These are phyloP conservation scores for Habrosyne pyritoides DNA, from an alignment of 2,888 invertebrate species.

Conservation along the genomic window DNA sequence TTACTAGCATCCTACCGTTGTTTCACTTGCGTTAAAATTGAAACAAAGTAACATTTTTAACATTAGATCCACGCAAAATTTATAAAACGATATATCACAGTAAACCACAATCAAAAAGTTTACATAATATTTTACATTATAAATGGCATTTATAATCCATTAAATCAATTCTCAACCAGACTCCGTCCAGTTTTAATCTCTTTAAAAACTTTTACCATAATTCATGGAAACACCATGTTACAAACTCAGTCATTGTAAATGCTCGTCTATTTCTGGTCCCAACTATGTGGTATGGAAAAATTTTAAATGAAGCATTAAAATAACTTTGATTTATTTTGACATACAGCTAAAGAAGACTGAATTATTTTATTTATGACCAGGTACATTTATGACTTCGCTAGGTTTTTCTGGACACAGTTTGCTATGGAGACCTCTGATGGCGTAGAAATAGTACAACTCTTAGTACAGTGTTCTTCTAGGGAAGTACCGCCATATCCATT, in stretches of 20 bases:
- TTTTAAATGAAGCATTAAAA: slow-evolving; percentile 24
- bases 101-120: slow-evolving; percentile 9
- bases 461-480: too few species aligned
- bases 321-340: neutral
- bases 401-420: neutral
- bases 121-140: slow-evolving; percentile 42
- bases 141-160: slow-evolving; percentile 50
- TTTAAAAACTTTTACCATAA: slow-evolving; percentile 74
- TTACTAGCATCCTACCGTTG: too few species aligned
- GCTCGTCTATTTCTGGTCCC: too few species aligned
- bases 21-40: too few species aligned
- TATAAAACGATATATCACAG: neutral
- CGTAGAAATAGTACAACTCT: too few species aligned
- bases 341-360: neutral
- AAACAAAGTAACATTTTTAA: too few species aligned
- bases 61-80: too few species aligned
- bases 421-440: too few species aligned
- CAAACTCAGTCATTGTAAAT: slow-evolving; percentile 51
- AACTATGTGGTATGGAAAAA: neutral
- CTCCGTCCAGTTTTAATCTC: slow-evolving; percentile 70
- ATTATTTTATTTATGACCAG: neutral
- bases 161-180: slow-evolving; percentile 67
- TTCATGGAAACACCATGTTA: slow-evolving; percentile 61
- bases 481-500: too few species aligned
- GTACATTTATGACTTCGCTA: neutral